Conservation (phyloP, 1,140 invertebrate species). For the Vollenhovia emeryi region DNA sequence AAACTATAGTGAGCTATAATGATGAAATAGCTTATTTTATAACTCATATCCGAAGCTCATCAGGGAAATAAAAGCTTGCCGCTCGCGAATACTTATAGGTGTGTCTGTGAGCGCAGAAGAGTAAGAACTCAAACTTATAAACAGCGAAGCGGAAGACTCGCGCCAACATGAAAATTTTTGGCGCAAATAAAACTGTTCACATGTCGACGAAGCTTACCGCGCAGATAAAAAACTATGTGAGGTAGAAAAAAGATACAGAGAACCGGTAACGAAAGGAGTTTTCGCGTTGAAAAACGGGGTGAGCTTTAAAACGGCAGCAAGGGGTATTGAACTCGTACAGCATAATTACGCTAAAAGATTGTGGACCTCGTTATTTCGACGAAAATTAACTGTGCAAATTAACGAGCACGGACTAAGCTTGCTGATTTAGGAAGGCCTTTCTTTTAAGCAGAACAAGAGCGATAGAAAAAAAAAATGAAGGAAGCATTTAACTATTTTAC, state of each 20-base stretch:
- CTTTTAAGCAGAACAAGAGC: neutral
- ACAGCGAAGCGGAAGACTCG: neutral
- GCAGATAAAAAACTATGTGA: conserved; percentile 4
- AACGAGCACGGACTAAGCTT: neutral
- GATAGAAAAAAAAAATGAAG: neutral
- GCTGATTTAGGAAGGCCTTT: neutral
- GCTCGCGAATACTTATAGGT: neutral
- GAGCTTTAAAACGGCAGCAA: neutral
- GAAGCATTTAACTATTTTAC: neutral
- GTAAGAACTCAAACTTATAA: neutral
- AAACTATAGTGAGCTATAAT: neutral
- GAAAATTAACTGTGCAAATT: conserved; percentile 11
- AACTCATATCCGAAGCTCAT: neutral
- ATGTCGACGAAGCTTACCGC: neutral
- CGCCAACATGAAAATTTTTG: neutral
- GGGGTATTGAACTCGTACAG: conserved; percentile 4
- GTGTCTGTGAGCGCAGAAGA: neutral
- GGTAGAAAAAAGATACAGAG: neutral
- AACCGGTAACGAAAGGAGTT: neutral
- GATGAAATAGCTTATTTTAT: neutral
- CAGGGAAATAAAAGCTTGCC: neutral
- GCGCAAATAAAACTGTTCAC: conserved; percentile 23
- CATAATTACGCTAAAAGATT: conserved; percentile 41
- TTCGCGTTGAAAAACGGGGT: neutral
- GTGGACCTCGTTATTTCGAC: neutral